A percentile compares a stretch with the other conserved stretches of the same genome.
These are phyloP conservation scores for Chaetorhynchus papuensis DNA, from an alignment of 2,113 vertebrate genomes.

Conservation along the genomic window DNA sequence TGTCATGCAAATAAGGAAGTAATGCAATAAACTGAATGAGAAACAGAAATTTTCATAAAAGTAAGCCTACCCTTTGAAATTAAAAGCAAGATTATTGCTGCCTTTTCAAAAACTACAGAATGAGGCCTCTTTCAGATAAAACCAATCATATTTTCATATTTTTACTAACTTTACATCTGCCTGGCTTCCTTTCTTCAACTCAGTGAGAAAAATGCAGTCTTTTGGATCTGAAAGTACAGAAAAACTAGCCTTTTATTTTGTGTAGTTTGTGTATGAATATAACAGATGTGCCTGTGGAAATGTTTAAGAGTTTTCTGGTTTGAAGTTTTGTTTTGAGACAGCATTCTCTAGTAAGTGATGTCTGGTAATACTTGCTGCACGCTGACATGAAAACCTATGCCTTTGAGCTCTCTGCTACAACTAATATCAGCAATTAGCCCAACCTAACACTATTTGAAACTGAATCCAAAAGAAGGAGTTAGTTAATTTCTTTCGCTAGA, in stretches of 20 bases:
- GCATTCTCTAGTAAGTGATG: neutral
- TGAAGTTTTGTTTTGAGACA: neutral
- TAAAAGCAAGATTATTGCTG: neutral
- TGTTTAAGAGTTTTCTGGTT: neutral
- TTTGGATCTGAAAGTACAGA: neutral
- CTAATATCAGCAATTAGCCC: neutral
- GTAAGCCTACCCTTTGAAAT: neutral
- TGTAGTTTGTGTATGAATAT: neutral
- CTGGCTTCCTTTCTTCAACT: neutral
- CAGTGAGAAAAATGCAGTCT: neutral
- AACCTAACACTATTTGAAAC: neutral
- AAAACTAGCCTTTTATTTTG: neutral
- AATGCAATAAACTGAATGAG: neutral
- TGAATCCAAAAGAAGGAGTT: neutral
- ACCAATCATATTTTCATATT: neutral
- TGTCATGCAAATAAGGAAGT: neutral
- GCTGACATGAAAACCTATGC: neutral
- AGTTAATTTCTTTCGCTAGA: neutral
- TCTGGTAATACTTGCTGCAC: neutral
- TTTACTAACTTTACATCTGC: neutral
- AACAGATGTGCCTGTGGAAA: neutral
- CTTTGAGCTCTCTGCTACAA: neutral
- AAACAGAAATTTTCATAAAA: neutral
- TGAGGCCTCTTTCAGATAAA: neutral
- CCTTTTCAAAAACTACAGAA: neutral